A percentile compares a stretch with the other conserved stretches of the same genome.
Evolutionary conservation across 1,140 invertebrate genomes (phyloP).

Genomic region (Lasioglossum albipes): DNA sequence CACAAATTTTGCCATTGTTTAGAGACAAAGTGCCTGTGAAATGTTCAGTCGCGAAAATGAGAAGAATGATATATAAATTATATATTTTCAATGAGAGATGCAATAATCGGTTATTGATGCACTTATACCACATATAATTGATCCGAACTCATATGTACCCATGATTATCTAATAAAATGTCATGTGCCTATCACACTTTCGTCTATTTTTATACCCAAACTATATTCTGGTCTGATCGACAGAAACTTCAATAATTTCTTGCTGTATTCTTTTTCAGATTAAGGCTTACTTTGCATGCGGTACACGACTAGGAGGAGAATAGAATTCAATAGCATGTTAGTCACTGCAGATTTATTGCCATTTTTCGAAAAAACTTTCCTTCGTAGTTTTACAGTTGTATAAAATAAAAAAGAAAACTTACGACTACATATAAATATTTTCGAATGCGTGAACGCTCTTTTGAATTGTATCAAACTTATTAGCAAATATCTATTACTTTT

Average conservation of each 20-base stretch:
- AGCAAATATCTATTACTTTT: background rate
- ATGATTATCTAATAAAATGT: slow-evolving; percentile 71
- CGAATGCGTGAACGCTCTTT: background rate
- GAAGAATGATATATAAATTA: slow-evolving; percentile 60
- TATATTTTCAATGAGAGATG: slow-evolving; percentile 71
- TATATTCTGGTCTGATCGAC: background rate
- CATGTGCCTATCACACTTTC: slow-evolving; percentile 63
- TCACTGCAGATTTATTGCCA: slow-evolving; percentile 53
- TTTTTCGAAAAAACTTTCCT: slow-evolving; percentile 30
- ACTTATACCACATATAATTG: slow-evolving; percentile 61
- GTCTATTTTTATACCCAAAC: background rate
- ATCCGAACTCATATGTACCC: slow-evolving; percentile 67
- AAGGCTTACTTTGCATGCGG: slow-evolving; percentile 22
- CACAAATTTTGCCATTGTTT: slow-evolving; percentile 64
- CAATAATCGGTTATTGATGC: slow-evolving; percentile 68
- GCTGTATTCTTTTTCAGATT: slow-evolving; percentile 29
- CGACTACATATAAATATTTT: slow-evolving; percentile 10
- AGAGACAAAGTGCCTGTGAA: slow-evolving; percentile 74
- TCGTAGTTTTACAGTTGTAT: slow-evolving; percentile 32
- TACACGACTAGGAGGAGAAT: slow-evolving; percentile 14
- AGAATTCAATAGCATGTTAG: slow-evolving; percentile 17
- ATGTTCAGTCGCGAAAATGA: slow-evolving; percentile 62
- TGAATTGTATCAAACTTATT: background rate
- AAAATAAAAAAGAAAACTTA: slow-evolving; percentile 43
- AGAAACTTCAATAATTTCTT: slow-evolving; percentile 10